Conservation (phyloP, 2,888 invertebrate genomes). For the Drosophila pseudotakahashii region DNA sequence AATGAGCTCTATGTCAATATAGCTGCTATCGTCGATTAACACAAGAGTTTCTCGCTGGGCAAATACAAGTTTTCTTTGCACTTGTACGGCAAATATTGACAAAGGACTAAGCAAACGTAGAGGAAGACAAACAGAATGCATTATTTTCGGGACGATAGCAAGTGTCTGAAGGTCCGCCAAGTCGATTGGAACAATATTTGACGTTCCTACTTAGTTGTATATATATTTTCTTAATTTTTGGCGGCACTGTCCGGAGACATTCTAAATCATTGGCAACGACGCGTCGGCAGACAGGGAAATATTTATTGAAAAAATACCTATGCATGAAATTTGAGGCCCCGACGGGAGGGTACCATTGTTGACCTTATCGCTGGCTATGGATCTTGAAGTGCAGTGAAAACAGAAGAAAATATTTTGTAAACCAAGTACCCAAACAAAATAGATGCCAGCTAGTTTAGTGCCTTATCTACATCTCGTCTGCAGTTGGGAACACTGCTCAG, state of each 20-base stretch:
- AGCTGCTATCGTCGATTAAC: slow-evolving; percentile 39
- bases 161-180: slow-evolving; percentile 32
- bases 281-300: slow-evolving; percentile 44
- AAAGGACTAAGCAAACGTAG: slow-evolving; percentile 41
- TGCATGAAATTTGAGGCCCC: slow-evolving; percentile 53
- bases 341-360: slow-evolving; percentile 39
- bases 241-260: slow-evolving; percentile 23
- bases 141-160: slow-evolving; percentile 36
- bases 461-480: slow-evolving; percentile 41
- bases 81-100: slow-evolving; percentile 46
- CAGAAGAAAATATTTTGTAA: slow-evolving; percentile 44
- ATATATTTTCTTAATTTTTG: slow-evolving; percentile 45
- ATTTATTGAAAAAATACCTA: slow-evolving; percentile 55
- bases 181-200: slow-evolving; percentile 46
- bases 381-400: slow-evolving; percentile 52
- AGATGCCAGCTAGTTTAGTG: slow-evolving; percentile 28
- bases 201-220: slow-evolving; percentile 34
- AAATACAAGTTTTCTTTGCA: slow-evolving; percentile 36
- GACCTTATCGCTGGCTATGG: slow-evolving; percentile 58
- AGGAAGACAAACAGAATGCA: slow-evolving; percentile 30
- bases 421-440: slow-evolving; percentile 41
- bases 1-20: slow-evolving; percentile 44
- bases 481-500: slow-evolving; percentile 28
- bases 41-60: slow-evolving; percentile 34
- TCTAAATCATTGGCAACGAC: slow-evolving; percentile 17